phyloP scores from a whole-genome alignment of 92 coral and sea anemone species.

The Parazoanthus atlanticus region DNA sequence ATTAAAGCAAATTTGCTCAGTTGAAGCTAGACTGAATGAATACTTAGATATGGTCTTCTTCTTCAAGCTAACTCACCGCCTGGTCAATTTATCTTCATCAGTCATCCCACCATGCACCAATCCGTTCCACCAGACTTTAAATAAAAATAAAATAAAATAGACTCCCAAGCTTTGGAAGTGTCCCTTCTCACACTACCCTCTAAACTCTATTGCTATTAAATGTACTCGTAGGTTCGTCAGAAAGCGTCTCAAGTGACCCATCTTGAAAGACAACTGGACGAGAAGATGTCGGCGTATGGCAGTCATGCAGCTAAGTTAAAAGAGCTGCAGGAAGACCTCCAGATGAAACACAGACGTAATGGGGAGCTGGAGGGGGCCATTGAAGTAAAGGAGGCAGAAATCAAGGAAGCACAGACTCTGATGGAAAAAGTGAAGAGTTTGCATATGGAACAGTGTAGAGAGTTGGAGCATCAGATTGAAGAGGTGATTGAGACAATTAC shows the following conservation, averaged over 20 bases:
- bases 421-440: conserved; percentile 86
- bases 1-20: background rate
- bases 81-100: too few relatives aligned
- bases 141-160: too few relatives aligned
- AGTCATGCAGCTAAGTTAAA: conserved; percentile 66
- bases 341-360: conserved; percentile 58
- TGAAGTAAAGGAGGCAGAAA: conserved; percentile 72
- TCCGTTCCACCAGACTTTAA: too few relatives aligned
- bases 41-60: too few relatives aligned
- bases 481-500: conserved; percentile 61
- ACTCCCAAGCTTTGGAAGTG: too few relatives aligned
- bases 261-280: conserved; percentile 82
- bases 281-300: conserved; percentile 77
- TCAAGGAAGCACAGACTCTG: conserved; percentile 71
- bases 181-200: background rate
- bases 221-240: conserved; percentile 73
- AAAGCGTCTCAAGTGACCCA: conserved; percentile 66
- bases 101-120: too few relatives aligned
- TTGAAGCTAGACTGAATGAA: background rate
- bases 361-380: conserved; percentile 71
- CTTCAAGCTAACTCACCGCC: too few relatives aligned
- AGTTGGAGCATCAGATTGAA: conserved; percentile 89
- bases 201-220: background rate
- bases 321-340: conserved; percentile 74
- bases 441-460: conserved; percentile 91